Conservation (phyloP, 35 echinoderm and acorn worm species). For the Acanthaster planci region DNA sequence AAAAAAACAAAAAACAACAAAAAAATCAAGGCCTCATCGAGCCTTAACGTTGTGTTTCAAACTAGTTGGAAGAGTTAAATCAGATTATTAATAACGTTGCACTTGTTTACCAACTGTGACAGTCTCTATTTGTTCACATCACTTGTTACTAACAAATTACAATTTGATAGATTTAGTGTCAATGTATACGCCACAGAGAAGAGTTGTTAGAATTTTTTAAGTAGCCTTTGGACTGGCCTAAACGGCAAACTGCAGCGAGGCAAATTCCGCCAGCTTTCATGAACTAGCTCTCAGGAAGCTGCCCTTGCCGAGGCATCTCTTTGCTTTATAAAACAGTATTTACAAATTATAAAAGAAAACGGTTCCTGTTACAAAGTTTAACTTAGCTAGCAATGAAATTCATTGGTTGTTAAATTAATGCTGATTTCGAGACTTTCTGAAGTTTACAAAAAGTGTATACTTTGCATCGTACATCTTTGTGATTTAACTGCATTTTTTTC, state of each 20-base stretch:
- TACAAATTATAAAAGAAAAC: too few relatives aligned
- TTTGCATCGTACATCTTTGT: conserved; percentile 25
- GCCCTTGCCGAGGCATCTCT: not conserved
- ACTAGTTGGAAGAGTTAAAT: not conserved
- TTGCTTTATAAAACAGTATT: too few relatives aligned
- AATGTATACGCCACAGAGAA: too few relatives aligned
- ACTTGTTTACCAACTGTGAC: not conserved
- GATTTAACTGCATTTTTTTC: not conserved
- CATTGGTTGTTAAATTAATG: not conserved
- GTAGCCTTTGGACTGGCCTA: too few relatives aligned
- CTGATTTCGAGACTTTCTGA: conserved; percentile 1
- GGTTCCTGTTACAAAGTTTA: not conserved
- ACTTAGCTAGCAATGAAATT: not conserved
- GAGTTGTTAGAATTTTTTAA: too few relatives aligned
- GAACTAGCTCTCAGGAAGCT: not conserved
- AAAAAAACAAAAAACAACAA: too few relatives aligned
- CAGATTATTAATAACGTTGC: conserved; percentile 12
- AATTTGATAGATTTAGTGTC: not conserved
- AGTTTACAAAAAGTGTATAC: not conserved
- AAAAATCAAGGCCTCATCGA: too few relatives aligned
- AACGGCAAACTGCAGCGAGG: too few relatives aligned
- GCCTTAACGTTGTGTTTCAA: too few relatives aligned
- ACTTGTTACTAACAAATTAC: conserved; percentile 15
- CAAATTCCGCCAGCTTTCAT: conserved; percentile 1
- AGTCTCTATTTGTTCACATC: conserved; percentile 7